Base-by-base conservation (phyloP, 2,888 invertebrate species). In the Noctuana brunneofusca region DNA sequence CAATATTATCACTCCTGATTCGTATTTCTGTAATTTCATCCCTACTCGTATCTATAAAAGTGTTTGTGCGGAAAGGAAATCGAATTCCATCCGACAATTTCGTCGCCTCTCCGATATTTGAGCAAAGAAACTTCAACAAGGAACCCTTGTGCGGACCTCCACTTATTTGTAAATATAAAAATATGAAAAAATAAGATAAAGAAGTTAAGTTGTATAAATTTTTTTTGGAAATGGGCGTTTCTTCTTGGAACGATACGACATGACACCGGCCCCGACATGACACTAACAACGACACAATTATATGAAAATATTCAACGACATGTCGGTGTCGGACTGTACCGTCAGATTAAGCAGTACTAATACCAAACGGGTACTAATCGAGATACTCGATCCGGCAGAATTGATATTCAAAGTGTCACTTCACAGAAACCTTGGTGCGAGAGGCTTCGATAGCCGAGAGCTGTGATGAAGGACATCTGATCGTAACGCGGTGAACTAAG, bases 331-430 rank as follows among this genome's bases (percentile, higher is more conserved):
- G n/a, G n/a, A n/a, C n/a, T n/a, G n/a, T n/a, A n/a, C n/a, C n/a
- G n/a, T n/a, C 38, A 11, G 38, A 38, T 38, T 38, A 38, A 38
- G 38, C 38, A 14, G 14, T 14, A 38, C 14, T 38, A 38, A 38
- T 38, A 14, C 38, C 5, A 11, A 48, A 32, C 57, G 11, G 27
- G 18, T 30, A 48, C 32, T 43, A 52, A 54, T 54, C 53, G 32
- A 60, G 53, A 60, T 46, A 54, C 32, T 60, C 46, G 59, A 59
- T 58, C 52, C 12, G 54, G 32, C 53, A 54, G 43, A 59, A 60
- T 60, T 60, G 59, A 60, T 60, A 60, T 60, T 60, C 59, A 14
- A 35, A 60, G 59, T 35, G 46, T 46, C 59, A 24, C 46, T 53
- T 43, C 20, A 60, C 27, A 50, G 35, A 30, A 32, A 54, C 59